A percentile compares a stretch with the other conserved stretches of the same genome.
These are phyloP conservation scores for Phoenoteleia sp. DNA, from an alignment of 2,888 invertebrate species.

Conservation along the genomic window DNA sequence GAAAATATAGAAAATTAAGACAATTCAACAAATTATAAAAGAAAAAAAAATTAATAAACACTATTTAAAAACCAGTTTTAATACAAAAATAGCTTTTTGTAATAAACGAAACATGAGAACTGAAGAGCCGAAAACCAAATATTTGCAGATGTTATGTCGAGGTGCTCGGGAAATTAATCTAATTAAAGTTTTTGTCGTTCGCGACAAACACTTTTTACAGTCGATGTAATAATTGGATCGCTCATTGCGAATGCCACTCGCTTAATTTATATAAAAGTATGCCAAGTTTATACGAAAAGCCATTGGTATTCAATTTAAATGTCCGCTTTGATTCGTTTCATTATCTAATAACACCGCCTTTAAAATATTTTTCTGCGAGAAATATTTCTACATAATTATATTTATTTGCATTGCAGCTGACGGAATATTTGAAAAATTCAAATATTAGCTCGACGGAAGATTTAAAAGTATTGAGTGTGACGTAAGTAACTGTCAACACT, in stretches of 20 bases:
- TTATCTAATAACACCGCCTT: constrained; percentile 37
- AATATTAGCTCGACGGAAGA: constrained; percentile 90
- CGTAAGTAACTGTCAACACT: constrained; percentile 87
- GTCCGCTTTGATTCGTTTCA: constrained; percentile 5
- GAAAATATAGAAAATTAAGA: no score
- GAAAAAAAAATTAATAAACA: no score
- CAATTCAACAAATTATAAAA: no score
- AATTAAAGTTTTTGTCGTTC: no score
- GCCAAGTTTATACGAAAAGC: not conserved
- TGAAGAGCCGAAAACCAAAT: no score
- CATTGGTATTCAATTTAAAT: constrained; percentile 1
- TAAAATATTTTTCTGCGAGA: constrained; percentile 12
- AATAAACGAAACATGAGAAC: no score
- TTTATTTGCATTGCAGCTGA: constrained; percentile 88
- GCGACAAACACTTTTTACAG: constrained; percentile 9
- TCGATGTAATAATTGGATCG: constrained; percentile 23
- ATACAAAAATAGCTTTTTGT: no score
- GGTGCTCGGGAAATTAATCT: no score
- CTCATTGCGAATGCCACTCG: not conserved
- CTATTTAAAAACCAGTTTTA: no score
- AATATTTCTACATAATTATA: constrained; percentile 48
- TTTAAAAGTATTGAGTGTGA: constrained; percentile 90
- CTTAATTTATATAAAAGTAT: constrained; percentile 29
- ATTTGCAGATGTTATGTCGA: no score
- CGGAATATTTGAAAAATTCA: constrained; percentile 89